Evolutionary conservation across 2,888 invertebrate species (phyloP).

Genomic region (Drosophila nr. perissopoda): DNA sequence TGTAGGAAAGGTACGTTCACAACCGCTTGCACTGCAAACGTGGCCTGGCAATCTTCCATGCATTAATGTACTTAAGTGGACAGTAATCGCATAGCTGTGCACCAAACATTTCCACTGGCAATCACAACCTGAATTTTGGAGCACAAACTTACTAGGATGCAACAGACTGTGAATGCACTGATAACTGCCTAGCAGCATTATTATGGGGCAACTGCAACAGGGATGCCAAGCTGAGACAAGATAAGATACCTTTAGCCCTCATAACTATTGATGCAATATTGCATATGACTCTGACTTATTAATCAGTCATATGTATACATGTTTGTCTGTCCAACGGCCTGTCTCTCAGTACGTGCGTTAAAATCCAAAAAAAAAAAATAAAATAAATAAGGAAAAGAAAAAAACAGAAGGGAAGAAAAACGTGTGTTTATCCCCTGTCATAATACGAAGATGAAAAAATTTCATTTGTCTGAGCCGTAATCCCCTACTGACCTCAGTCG

Average conservation of each 20-base stretch:
- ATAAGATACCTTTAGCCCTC: not conserved
- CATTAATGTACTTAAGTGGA: constrained; percentile 1
- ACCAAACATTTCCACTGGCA: not conserved
- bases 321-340: not conserved
- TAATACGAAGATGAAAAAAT: constrained; percentile 38
- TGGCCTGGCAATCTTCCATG: not conserved
- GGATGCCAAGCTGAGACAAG: not conserved
- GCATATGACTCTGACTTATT: constrained; percentile 1
- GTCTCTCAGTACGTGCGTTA: constrained; percentile 14
- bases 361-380: constrained; percentile 14
- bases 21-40: not conserved
- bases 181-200: constrained; percentile 7
- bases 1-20: not conserved
- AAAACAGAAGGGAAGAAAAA: not conserved
- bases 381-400: not conserved
- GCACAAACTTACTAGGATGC: constrained; percentile 7
- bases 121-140: not conserved
- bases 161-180: constrained; percentile 19
- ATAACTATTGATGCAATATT: not conserved
- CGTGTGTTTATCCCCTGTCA: constrained; percentile 22
- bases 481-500: constrained; percentile 35
- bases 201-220: not conserved
- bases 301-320: not conserved
- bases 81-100: not conserved
- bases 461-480: constrained; percentile 39